A percentile compares a stretch with the other conserved stretches of the same genome.
These are phyloP conservation scores for Leptothorax acervorum DNA, from an alignment of 2,888 invertebrate genomes.

Conservation along the genomic window DNA sequence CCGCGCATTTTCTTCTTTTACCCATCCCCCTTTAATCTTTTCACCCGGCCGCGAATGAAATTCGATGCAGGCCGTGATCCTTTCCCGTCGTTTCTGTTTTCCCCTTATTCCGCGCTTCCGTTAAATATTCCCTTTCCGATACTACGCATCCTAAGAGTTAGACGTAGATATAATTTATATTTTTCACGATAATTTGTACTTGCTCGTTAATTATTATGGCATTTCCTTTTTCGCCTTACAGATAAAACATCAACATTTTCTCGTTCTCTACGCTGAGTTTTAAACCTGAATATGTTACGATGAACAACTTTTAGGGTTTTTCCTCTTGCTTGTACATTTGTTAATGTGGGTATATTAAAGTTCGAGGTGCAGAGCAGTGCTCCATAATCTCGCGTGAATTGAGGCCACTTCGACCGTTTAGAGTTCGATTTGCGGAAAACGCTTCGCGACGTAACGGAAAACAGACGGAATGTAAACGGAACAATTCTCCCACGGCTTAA, in stretches of 20 bases:
- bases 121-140: constrained; percentile 64
- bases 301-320: constrained; percentile 79
- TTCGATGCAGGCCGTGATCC: constrained; percentile 53
- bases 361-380: constrained; percentile 78
- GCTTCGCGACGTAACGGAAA: background rate
- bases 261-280: constrained; percentile 79
- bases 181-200: constrained; percentile 84
- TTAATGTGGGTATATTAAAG: constrained; percentile 73
- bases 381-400: constrained; percentile 54
- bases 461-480: constrained; percentile 17
- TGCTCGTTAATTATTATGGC: constrained; percentile 84
- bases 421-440: constrained; percentile 3
- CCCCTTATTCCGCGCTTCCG: constrained; percentile 34
- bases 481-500: constrained; percentile 60
- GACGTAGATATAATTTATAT: constrained; percentile 79
- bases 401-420: background rate
- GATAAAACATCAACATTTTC: constrained; percentile 79
- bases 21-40: background rate
- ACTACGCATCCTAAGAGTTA: constrained; percentile 82
- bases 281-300: constrained; percentile 83
- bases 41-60: constrained; percentile 60
- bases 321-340: constrained; percentile 77
- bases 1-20: constrained; percentile 45
- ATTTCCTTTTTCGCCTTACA: constrained; percentile 78
- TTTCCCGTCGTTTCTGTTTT: background rate